Percentiles rank a stretch among this genome's conserved stretches.
These are phyloP conservation scores for Percina caprodes DNA, from an alignment of 2,113 vertebrate genomes.

Conservation along the genomic window DNA sequence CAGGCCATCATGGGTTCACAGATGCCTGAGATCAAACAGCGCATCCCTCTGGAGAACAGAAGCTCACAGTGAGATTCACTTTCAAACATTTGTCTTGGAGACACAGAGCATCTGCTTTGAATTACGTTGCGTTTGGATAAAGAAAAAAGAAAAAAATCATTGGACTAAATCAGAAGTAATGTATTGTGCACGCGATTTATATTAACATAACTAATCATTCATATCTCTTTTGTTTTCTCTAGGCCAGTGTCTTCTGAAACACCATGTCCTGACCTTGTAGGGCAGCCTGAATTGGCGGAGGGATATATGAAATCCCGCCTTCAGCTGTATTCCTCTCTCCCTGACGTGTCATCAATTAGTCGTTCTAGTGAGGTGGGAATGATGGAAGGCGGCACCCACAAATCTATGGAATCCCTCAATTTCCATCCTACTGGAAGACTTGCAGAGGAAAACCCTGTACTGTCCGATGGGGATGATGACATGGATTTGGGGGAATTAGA, in stretches of 20 bases:
- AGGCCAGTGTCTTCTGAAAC: constrained; percentile 52
- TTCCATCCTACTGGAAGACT: constrained; percentile 28
- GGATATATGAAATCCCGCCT: constrained; percentile 48
- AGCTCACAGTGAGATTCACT: constrained; percentile 66
- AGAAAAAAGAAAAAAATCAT: neutral
- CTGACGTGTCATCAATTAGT: constrained; percentile 79
- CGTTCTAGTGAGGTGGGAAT: constrained; percentile 19
- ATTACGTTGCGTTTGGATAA: neutral
- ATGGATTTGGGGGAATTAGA: constrained; percentile 65
- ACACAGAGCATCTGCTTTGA: neutral
- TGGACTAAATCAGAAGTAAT: neutral
- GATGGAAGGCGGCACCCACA: constrained; percentile 29
- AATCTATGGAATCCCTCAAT: constrained; percentile 62
- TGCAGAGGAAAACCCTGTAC: constrained; percentile 10
- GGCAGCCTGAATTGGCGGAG: constrained; percentile 57
- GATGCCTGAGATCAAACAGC: constrained; percentile 67
- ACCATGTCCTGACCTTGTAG: constrained; percentile 78
- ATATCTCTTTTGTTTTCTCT: neutral
- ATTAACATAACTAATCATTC: neutral
- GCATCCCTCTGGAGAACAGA: constrained; percentile 64
- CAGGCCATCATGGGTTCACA: constrained; percentile 88
- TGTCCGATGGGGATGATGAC: constrained; percentile 30
- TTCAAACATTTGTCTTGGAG: neutral
- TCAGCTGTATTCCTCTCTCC: constrained; percentile 77
- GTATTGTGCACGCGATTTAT: neutral